These are phyloP conservation scores for Athrips mouffetella DNA, from an alignment of 2,888 invertebrate species.

Conservation along the genomic window DNA sequence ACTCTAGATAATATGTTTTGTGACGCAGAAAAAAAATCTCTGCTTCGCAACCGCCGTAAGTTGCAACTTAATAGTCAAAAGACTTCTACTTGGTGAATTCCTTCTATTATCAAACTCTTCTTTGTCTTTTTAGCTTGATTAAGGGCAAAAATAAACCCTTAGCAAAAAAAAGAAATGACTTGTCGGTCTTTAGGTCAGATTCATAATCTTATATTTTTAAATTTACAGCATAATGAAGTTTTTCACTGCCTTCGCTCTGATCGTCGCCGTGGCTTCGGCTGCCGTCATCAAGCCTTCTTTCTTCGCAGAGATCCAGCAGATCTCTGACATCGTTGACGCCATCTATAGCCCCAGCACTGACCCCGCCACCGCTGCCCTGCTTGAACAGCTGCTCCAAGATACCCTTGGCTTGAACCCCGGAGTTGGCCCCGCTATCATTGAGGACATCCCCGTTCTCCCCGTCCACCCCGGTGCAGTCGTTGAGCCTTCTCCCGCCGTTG, in stretches of 20 bases:
- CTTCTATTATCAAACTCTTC: no score
- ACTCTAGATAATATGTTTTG: no score
- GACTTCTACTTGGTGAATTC: no score
- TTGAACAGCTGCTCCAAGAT: constrained; percentile 24
- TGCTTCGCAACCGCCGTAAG: no score
- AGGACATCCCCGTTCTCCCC: constrained; percentile 3
- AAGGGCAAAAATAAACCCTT: no score
- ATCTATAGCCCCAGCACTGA: constrained; percentile 52
- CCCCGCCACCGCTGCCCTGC: constrained; percentile 43
- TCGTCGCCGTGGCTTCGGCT: constrained; percentile 52
- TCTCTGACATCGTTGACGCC: constrained; percentile 46
- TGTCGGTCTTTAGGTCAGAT: constrained; percentile 6
- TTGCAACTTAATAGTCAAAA: no score
- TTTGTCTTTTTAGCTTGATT: no score
- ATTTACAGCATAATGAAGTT: constrained; percentile 53
- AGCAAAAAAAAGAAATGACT: no score
- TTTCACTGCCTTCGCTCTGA: constrained; percentile 48
- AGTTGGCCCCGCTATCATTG: constrained; percentile 8
- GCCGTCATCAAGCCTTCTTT: constrained; percentile 30
- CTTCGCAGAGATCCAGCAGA: constrained; percentile 29
- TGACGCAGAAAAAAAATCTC: no score
- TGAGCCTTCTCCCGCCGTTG: constrained; percentile 1
- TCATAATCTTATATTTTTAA: not conserved
- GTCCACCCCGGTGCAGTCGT: not conserved
- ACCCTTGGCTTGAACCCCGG: constrained; percentile 23